Conservation (phyloP, 2,888 invertebrate species). For the Auanema sp. region DNA sequence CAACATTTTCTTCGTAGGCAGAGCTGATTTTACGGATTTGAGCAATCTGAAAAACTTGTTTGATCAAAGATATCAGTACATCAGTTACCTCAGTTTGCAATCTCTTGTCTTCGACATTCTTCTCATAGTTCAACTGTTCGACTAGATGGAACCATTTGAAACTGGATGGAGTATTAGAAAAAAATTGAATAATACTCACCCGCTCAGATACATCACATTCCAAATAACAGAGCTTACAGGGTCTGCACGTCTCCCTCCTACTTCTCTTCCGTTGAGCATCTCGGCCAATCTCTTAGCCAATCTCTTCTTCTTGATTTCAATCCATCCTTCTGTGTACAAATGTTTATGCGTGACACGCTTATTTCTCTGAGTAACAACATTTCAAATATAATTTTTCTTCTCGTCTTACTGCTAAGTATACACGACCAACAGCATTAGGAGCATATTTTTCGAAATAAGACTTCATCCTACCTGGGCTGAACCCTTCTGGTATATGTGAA, state of each 20-base stretch:
- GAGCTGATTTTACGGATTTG: conserved; percentile 88
- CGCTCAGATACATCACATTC: conserved; percentile 92
- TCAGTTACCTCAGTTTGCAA: conserved; percentile 47
- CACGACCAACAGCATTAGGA: conserved; percentile 51
- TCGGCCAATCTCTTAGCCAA: conserved; percentile 42
- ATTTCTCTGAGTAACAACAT: conserved; percentile 22
- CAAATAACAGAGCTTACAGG: conserved; percentile 87
- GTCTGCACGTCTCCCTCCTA: conserved; percentile 82
- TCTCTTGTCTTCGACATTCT: conserved; percentile 83
- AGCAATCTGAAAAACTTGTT: conserved; percentile 74
- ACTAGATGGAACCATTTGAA: conserved; percentile 95
- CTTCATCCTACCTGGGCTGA: conserved; percentile 45
- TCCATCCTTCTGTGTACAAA: conserved; percentile 60
- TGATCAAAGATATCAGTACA: neutral
- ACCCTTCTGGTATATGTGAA: conserved; percentile 55
- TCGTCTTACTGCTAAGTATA: conserved; percentile 47
- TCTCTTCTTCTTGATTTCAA: conserved; percentile 57
- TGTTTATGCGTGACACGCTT: conserved; percentile 23
- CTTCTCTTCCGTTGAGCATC: conserved; percentile 76
- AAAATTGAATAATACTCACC: conserved; percentile 65
- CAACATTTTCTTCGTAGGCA: conserved; percentile 75
- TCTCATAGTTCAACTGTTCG: conserved; percentile 88
- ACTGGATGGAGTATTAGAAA: conserved; percentile 65
- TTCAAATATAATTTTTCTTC: neutral
- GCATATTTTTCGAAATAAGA: conserved; percentile 48